Base-by-base conservation (phyloP, 2,888 invertebrate species). In the Marronus borbonicus region DNA sequence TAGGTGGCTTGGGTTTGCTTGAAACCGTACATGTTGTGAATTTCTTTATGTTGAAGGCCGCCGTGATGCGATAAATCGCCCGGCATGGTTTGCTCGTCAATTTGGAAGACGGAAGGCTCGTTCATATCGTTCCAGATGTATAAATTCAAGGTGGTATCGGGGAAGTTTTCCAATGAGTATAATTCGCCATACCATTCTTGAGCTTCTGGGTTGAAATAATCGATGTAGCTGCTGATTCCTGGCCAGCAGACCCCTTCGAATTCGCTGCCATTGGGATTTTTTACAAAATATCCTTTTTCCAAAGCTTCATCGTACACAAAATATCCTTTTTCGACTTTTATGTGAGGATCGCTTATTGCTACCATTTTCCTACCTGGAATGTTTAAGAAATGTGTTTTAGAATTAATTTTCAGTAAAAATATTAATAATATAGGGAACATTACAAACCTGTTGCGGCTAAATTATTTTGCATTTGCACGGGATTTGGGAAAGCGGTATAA, bases 81-180 rank as follows among this genome's bases (percentile, higher is more conserved):
- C 4, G 96, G 96, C 94, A 99, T 96, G 0, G 98, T 98, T 20
- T 97, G 92, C 89, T 99, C 98, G 0, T 98, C 98, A 0, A 98
- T 98, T 87, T 96, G 98, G 88, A 99, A 99, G 0, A 99, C 97
- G 4, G 98, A 97, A 0, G 99, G 99, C 86, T 99, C 99, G 84
- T 99, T 99, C 99, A 99, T 99, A 85, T 99, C 99, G 86, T 99
- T 99, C 99, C 99, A 99, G 28, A 96, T 92, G 0, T 97, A 93
- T 84, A 97, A 94, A 28, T 94, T 94, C 0, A 95, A 93, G 0
- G 96, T 96, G 49, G 80, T 79, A 5, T 80, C 74, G 4, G 55
- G 44, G 89, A 96, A 97, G 85, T 94, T 93, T 20, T 93, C 92
- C 74, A 93, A 91, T 3, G 83, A 85, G 82, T 91, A 93, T 20